phyloP scores from a whole-genome alignment of 2,797 vertebrate genomes.

The Lagothrix lagotricha region DNA sequence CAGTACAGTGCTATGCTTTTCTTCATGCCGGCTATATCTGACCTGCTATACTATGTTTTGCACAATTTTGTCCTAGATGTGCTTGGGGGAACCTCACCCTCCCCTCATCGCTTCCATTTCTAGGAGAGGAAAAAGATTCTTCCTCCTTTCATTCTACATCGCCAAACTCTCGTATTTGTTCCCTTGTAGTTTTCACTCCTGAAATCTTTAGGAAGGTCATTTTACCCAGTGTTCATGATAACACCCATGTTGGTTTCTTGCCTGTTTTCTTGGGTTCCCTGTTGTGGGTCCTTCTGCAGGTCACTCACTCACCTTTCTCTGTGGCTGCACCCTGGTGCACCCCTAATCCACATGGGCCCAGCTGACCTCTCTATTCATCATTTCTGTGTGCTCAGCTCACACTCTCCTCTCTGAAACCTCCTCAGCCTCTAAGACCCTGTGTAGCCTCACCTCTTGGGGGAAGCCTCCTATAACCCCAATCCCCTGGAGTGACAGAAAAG shows the following conservation, averaged over 20 bases:
- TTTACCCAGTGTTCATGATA: too few relatives aligned
- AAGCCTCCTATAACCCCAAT: not conserved
- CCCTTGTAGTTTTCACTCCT: not conserved
- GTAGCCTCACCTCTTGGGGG: not conserved
- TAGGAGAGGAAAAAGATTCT: not conserved
- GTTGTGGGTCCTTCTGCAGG: not conserved
- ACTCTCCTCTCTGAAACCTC: too few relatives aligned
- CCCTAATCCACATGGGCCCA: not conserved
- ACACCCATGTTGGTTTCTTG: not conserved
- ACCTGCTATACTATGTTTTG: accelerated
- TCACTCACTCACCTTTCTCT: not conserved
- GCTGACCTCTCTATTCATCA: not conserved
- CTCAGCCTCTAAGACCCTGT: not conserved
- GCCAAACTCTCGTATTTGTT: not conserved
- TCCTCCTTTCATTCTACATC: not conserved
- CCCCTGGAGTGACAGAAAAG: not conserved
- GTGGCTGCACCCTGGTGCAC: not conserved
- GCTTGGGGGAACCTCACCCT: not conserved
- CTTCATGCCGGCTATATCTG: not conserved
- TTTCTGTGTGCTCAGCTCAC: not conserved
- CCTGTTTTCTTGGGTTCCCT: not conserved
- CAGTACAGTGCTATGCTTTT: not conserved
- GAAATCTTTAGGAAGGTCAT: not conserved
- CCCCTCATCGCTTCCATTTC: not conserved
- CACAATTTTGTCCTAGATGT: not conserved